phyloP scores from a whole-genome alignment of 2,888 invertebrate species.

The Lepidochitona cinerea region DNA sequence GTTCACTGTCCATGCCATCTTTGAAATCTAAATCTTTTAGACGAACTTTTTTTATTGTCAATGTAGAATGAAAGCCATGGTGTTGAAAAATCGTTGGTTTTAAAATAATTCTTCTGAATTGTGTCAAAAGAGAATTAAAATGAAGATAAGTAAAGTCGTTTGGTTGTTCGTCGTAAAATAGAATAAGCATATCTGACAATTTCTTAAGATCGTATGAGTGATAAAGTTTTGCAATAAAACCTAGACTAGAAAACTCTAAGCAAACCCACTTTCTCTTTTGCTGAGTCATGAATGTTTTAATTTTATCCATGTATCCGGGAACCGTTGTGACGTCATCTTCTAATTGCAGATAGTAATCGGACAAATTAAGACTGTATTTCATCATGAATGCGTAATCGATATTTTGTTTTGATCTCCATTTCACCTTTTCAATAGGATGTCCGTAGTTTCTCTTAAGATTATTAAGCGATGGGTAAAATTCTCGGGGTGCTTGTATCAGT shows the following conservation, averaged over 20 bases:
- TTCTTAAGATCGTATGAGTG: constrained; percentile 37
- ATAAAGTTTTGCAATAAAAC: constrained; percentile 53
- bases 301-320: constrained; percentile 58
- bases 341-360: constrained; percentile 66
- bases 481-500: constrained; percentile 54
- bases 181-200: constrained; percentile 60
- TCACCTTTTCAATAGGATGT: constrained; percentile 62
- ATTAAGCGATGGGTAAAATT: constrained; percentile 51
- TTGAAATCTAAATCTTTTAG: too few relatives aligned
- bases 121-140: constrained; percentile 33
- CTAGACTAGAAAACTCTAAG: constrained; percentile 46
- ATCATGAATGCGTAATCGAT: constrained; percentile 69
- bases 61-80: constrained; percentile 44
- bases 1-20: too few relatives aligned
- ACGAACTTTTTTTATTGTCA: constrained; percentile 46
- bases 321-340: constrained; percentile 70
- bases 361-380: constrained; percentile 57
- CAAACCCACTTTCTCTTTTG: constrained; percentile 34
- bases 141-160: constrained; percentile 42
- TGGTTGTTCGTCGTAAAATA: constrained; percentile 41
- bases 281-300: constrained; percentile 59
- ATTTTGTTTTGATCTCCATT: constrained; percentile 71
- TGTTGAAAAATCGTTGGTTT: constrained; percentile 44
- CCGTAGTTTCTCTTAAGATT: constrained; percentile 58
- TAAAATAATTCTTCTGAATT: constrained; percentile 31